A percentile compares a stretch with the other conserved stretches of the same genome.
Evolutionary conservation across 1,140 invertebrate species (phyloP).

Genomic region (Penaeus chinensis): DNA sequence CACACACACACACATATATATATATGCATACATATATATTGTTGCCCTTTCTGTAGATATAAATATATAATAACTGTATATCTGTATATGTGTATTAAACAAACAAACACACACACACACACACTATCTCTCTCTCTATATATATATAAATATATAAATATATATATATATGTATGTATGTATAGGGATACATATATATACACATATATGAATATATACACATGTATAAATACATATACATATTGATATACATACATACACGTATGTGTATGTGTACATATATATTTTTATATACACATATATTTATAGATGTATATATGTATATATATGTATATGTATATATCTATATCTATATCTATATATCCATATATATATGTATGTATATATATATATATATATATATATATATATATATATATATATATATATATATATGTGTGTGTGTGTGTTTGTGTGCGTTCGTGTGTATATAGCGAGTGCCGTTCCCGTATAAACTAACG

Average conservation of each 20-base stretch:
- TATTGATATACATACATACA: background rate
- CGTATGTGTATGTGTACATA: background rate
- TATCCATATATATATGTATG: too few species aligned
- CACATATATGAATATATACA: background rate
- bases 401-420: too few species aligned
- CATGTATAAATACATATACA: background rate
- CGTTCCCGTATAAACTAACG: too few species aligned
- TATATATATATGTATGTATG: background rate
- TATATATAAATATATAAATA: conserved; percentile 15
- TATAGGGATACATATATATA: background rate
- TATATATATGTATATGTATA: background rate
- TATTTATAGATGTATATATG: background rate
- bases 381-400: too few species aligned
- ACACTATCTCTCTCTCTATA: background rate
- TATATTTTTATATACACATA: background rate
- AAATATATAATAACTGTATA: conserved; percentile 3
- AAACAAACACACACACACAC: background rate
- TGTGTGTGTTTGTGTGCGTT: too few species aligned
- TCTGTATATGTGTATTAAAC: background rate
- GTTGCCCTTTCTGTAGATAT: background rate
- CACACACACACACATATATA: too few species aligned
- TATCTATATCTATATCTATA: too few species aligned
- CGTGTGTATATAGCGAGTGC: too few species aligned
- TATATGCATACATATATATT: background rate
- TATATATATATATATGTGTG: too few species aligned